These are phyloP conservation scores for Falco concolor DNA, from an alignment of 2,797 vertebrate genomes.

Conservation along the genomic window DNA sequence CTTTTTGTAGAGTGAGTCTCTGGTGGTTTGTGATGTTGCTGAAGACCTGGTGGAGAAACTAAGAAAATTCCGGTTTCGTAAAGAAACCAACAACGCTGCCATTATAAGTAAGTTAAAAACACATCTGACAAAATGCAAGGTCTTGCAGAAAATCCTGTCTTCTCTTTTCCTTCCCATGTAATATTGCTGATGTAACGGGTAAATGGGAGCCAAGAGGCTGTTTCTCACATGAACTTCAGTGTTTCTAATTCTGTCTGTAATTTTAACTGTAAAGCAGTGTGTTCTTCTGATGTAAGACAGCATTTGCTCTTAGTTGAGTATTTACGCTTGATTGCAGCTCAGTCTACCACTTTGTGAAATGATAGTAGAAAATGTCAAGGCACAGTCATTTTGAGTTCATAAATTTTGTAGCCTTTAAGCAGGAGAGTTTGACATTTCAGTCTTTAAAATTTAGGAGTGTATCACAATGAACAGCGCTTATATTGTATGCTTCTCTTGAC, in stretches of 20 bases:
- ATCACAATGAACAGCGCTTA: neutral
- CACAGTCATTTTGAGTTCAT: neutral
- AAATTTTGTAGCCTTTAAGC: neutral
- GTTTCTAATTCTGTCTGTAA: neutral
- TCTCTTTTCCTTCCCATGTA: neutral
- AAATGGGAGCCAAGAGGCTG: neutral
- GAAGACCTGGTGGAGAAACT: conserved; percentile 87
- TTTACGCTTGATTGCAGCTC: neutral
- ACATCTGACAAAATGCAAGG: neutral
- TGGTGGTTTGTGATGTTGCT: conserved; percentile 95
- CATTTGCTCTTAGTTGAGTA: neutral
- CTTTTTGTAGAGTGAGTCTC: conserved; percentile 75
- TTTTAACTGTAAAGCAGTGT: neutral
- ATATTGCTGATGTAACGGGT: neutral
- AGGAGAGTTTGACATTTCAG: neutral
- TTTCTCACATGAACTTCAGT: neutral
- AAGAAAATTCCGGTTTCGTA: conserved; percentile 92
- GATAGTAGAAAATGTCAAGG: neutral
- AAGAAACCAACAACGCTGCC: conserved; percentile 93
- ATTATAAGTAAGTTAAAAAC: conserved; percentile 85
- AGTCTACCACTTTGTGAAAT: neutral
- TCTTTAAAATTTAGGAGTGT: neutral
- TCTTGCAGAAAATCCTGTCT: neutral
- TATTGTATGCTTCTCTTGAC: neutral
- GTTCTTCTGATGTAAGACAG: neutral